phyloP scores from a whole-genome alignment of 2,888 invertebrate species.

The Mamestra brassicae region DNA sequence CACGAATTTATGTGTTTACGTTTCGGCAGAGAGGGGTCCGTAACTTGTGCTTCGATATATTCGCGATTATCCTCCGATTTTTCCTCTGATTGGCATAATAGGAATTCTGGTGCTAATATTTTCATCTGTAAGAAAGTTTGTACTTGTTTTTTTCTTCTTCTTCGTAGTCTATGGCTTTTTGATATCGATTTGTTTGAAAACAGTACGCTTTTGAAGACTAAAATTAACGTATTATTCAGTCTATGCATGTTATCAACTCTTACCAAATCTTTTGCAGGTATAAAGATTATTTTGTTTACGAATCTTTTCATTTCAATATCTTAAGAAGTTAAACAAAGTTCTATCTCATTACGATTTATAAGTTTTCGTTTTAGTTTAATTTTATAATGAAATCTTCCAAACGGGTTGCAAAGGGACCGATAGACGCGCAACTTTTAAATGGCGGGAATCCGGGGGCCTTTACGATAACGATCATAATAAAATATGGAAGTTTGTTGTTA shows the following conservation, averaged over 20 bases:
- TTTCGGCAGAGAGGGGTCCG: constrained; percentile 65
- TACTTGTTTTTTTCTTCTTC: not conserved
- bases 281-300: not conserved
- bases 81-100: constrained; percentile 54
- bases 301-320: constrained; percentile 12
- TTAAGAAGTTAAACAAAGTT: constrained; percentile 55
- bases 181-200: not conserved
- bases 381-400: constrained; percentile 86
- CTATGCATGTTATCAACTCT: too few species aligned
- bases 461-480: constrained; percentile 91
- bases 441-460: constrained; percentile 80
- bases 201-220: not conserved
- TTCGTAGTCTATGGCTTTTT: too few species aligned
- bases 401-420: constrained; percentile 75
- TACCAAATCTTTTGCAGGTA: not conserved
- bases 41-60: constrained; percentile 68
- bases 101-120: constrained; percentile 32
- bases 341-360: constrained; percentile 63
- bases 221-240: not conserved
- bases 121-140: constrained; percentile 21
- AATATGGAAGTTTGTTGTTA: constrained; percentile 90
- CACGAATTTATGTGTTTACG: constrained; percentile 85
- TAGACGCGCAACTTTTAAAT: constrained; percentile 83
- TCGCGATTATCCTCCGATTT: constrained; percentile 62
- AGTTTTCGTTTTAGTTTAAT: constrained; percentile 85